Evolutionary conservation across 2,888 invertebrate genomes (phyloP).

Genomic region (Epinotia brunnichana): DNA sequence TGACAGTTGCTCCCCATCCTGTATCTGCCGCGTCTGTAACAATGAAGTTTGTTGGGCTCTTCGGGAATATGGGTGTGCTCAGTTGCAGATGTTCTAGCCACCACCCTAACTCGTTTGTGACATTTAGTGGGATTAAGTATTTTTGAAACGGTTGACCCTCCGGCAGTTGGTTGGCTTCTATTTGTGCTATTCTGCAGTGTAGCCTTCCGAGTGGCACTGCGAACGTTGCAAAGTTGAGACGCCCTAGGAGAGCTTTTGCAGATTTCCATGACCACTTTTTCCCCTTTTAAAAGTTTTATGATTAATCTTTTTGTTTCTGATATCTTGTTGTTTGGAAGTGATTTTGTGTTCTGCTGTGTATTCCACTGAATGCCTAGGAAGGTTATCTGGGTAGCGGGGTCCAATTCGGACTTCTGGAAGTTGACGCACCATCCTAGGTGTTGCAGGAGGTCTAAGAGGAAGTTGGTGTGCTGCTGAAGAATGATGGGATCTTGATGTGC

Average conservation of each 20-base stretch:
- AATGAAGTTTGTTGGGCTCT: neutral
- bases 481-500: conserved; percentile 16
- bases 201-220: conserved; percentile 42
- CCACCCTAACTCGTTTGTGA: neutral
- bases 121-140: neutral
- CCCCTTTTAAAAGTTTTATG: conserved; percentile 12
- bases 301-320: neutral
- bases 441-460: conserved; percentile 13
- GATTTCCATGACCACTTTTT: conserved; percentile 29
- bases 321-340: neutral
- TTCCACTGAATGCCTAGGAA: neutral
- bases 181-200: conserved; percentile 37
- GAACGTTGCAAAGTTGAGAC: conserved; percentile 42
- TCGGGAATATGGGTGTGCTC: neutral
- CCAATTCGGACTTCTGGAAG: neutral
- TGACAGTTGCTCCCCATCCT: conserved; percentile 42
- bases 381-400: neutral
- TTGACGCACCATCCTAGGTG: conserved; percentile 2
- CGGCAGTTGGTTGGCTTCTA: neutral
- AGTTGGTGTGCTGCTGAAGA: conserved; percentile 40
- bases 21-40: conserved; percentile 28
- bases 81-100: neutral
- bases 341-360: neutral
- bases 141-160: neutral
- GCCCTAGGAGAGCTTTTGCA: conserved; percentile 42